Percentiles rank a stretch among this genome's conserved stretches.
phyloP scores from a whole-genome alignment of 2,888 invertebrate species.

The Lydus trimaculatus region DNA sequence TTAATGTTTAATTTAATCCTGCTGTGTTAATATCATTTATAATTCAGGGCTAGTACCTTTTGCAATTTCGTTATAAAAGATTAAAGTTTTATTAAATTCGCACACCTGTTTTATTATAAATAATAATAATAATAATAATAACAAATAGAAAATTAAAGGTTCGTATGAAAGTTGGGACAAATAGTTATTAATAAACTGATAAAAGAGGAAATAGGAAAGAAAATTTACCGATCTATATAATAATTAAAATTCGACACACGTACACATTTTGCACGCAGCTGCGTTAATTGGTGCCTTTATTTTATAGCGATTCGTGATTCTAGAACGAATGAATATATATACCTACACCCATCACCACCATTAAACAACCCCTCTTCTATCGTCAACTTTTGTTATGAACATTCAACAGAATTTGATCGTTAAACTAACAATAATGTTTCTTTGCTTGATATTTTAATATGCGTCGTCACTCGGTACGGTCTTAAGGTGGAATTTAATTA shows the following conservation, averaged over 20 bases:
- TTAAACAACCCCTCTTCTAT: background rate
- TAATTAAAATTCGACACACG: slow-evolving; percentile 51
- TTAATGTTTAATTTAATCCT: slow-evolving; percentile 17
- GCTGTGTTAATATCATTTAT: slow-evolving; percentile 7
- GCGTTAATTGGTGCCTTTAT: slow-evolving; percentile 53
- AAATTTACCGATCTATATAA: background rate
- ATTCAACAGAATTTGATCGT: slow-evolving; percentile 39
- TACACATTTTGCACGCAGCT: slow-evolving; percentile 49
- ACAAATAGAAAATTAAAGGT: no score
- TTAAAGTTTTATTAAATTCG: background rate
- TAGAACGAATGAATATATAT: slow-evolving; percentile 38
- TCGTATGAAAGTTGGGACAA: no score
- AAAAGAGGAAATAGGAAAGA: background rate
- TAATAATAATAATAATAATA: no score
- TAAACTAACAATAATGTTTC: slow-evolving; percentile 36
- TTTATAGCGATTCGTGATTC: slow-evolving; percentile 51
- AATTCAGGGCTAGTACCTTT: background rate
- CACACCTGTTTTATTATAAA: background rate
- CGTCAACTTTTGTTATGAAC: slow-evolving; percentile 16
- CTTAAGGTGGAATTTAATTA: slow-evolving; percentile 51
- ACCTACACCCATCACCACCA: slow-evolving; percentile 3
- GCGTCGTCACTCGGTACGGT: slow-evolving; percentile 30
- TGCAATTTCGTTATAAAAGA: background rate
- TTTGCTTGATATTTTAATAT: slow-evolving; percentile 31
- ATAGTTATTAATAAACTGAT: background rate